Conservation (phyloP, 2,113 vertebrate genomes). For the Jacana jacana region DNA sequence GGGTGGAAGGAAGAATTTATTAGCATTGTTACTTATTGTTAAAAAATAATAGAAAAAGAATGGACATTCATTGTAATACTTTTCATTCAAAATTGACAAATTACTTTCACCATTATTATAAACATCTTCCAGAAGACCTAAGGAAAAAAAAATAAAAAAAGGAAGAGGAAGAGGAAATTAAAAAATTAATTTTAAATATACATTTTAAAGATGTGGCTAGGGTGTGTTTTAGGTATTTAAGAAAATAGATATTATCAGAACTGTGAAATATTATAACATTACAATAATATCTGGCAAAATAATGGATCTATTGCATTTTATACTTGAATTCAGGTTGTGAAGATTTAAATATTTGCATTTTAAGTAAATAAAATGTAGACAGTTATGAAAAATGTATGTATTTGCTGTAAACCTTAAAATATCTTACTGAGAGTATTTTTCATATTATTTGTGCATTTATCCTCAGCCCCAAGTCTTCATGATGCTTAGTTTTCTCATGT, state of each 20-base stretch:
- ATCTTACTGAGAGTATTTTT: background rate
- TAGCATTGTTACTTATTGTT: background rate
- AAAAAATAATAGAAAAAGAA: background rate
- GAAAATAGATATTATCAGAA: background rate
- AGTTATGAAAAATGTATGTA: background rate
- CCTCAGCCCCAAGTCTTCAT: background rate
- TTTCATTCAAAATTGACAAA: background rate
- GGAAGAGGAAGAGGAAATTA: background rate
- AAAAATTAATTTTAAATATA: background rate
- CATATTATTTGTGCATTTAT: background rate
- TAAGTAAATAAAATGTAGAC: background rate
- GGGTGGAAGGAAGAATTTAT: background rate
- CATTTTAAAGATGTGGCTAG: background rate
- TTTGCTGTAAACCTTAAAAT: background rate
- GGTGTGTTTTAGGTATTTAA: background rate
- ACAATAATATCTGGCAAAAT: background rate
- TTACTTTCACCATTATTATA: conserved; percentile 10
- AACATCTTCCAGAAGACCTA: background rate
- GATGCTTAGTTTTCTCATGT: background rate
- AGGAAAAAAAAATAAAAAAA: background rate
- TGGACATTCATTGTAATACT: background rate
- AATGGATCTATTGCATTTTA: background rate
- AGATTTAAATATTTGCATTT: background rate
- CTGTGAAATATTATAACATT: background rate
- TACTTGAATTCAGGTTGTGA: background rate